Percentiles rank a stretch among this genome's conserved stretches.
These are phyloP conservation scores for Oostethus manadensis DNA, from an alignment of 2,113 vertebrate genomes.

Conservation along the genomic window DNA sequence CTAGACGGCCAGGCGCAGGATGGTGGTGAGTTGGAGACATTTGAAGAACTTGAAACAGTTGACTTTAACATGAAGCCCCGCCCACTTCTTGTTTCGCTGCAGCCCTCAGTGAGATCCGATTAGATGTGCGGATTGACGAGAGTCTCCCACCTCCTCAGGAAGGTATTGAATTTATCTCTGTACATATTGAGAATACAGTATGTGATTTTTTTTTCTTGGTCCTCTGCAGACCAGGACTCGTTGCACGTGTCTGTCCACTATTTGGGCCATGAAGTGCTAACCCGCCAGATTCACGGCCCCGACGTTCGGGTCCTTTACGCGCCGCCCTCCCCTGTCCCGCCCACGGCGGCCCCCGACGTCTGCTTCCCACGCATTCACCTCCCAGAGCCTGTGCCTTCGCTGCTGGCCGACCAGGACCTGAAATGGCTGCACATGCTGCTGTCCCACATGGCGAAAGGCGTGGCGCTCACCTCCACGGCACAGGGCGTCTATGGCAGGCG, in stretches of 20 bases:
- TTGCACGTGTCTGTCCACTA: conserved; percentile 74
- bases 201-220: too few relatives aligned
- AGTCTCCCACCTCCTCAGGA: conserved; percentile 14
- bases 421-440: conserved; percentile 67
- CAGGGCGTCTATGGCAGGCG: conserved; percentile 75
- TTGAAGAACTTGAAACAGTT: not conserved
- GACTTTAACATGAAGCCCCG: not conserved
- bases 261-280: conserved; percentile 62
- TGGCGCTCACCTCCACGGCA: conserved; percentile 72
- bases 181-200: not conserved
- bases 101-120: conserved; percentile 63
- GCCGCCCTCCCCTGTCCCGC: conserved; percentile 36
- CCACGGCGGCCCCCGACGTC: conserved; percentile 21
- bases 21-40: conserved; percentile 35
- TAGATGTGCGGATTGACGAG: conserved; percentile 70
- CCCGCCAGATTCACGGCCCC: conserved; percentile 51
- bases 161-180: conserved; percentile 28
- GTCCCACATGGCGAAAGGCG: conserved; percentile 73
- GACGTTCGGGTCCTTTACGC: conserved; percentile 63
- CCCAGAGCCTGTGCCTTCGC: conserved; percentile 47
- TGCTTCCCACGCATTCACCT: conserved; percentile 55
- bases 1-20: conserved; percentile 1
- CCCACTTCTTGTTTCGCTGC: conserved; percentile 8
- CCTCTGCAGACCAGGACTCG: conserved; percentile 58
- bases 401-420: conserved; percentile 43